A percentile compares a stretch with the other conserved stretches of the same genome.
Evolutionary conservation across 2,797 vertebrate species (phyloP).

Genomic region (Poeciliopsis paucimaculata): DNA sequence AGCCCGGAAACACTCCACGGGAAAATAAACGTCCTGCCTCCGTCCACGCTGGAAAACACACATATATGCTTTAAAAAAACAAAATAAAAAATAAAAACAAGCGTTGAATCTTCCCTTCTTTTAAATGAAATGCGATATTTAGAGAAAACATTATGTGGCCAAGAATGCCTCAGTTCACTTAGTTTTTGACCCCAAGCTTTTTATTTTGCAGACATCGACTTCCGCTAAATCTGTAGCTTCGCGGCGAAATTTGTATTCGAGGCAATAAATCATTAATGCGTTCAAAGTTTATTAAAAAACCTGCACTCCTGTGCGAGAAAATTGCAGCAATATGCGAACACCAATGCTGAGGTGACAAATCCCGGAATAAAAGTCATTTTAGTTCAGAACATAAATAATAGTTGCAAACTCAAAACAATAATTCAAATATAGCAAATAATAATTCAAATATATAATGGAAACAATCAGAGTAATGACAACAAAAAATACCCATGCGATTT

Average conservation of each 20-base stretch:
- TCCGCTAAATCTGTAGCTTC: slow-evolving; percentile 34
- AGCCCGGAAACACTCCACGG: neutral
- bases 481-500: neutral
- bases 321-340: neutral
- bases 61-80: neutral
- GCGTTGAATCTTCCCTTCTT: fast-evolving
- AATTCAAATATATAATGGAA: neutral
- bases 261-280: slow-evolving; percentile 56
- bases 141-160: fast-evolving
- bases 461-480: neutral
- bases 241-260: slow-evolving; percentile 6
- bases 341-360: neutral
- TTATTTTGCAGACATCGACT: slow-evolving; percentile 56
- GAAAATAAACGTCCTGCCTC: slow-evolving; percentile 65
- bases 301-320: slow-evolving; percentile 5
- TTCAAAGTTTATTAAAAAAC: slow-evolving; percentile 52
- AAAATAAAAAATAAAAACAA: too few species aligned
- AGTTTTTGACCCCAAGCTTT: slow-evolving; percentile 12
- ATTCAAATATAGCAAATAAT: too few species aligned
- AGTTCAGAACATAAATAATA: neutral
- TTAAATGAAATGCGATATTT: fast-evolving
- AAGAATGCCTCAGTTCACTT: neutral
- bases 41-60: neutral
- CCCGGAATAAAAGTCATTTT: neutral
- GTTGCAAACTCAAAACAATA: neutral